Base-by-base conservation (phyloP, 2,888 invertebrate genomes). In the Drosophila rubida region DNA sequence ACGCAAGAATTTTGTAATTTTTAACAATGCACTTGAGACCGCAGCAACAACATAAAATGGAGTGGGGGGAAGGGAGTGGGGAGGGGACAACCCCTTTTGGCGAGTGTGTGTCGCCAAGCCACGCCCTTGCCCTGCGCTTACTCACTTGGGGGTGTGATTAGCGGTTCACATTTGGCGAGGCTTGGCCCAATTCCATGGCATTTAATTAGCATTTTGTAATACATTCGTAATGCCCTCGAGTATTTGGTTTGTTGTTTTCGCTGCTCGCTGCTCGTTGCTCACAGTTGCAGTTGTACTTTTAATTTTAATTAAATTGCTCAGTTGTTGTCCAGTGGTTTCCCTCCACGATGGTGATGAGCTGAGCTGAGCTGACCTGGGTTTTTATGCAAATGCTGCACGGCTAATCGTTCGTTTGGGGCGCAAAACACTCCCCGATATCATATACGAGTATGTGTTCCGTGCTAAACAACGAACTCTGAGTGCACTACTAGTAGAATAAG, bases 131-230 rank as follows among this genome's bases (percentile, higher is more conserved):
- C 46, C n/a, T 32, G n/a, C 14, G 41, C 16, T 13, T 35, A 25
- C 42, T 5, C 25, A 44, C 53, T 60, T 63, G 64, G 55, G 78
- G 69, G 67, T 68, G 77, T 69, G 87, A 80, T 82, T 82, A 82
- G 84, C 63, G 58, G 72, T 77, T 70, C 49, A 68, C 75, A 75
- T 72, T 78, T 25, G 61, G 63, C 54, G 46, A 80, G 86, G 81
- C 79, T 82, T 82, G 82, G 70, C 82, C 81, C 84, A 82, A 67
- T 86, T 82, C 60, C 67, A 74, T 65, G 66, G 55, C 74, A 82
- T 84, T 82, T 87, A 87, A 82, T 82, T 82, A 82, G 84, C 82
- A 86, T 83, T 85, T 81, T 83, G 81, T 86, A 86, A 78, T 80
- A 83, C 81, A 86, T 78, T 87, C 61, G 84, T 65, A 76, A 80